Evolutionary conservation across 2,113 vertebrate species (phyloP).

Genomic region (Salminus brasiliensis): DNA sequence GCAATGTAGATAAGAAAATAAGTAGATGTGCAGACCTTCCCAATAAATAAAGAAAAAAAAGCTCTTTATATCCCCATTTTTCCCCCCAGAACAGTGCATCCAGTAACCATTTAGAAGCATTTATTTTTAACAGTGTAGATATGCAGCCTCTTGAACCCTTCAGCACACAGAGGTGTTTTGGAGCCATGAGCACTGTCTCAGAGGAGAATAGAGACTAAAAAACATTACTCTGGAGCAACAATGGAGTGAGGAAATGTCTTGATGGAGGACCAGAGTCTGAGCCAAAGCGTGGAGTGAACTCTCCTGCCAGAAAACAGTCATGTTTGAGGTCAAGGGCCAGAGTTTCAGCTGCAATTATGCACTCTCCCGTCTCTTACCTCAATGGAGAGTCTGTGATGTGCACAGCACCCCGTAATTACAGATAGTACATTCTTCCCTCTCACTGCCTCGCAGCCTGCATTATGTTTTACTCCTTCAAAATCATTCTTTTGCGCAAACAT

Average conservation of each 20-base stretch:
- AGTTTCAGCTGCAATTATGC: constrained; percentile 60
- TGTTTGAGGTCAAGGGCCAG: constrained; percentile 65
- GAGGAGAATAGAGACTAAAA: constrained; percentile 44
- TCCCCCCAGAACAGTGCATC: too few species aligned
- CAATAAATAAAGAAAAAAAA: too few species aligned
- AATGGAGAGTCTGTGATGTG: constrained; percentile 60
- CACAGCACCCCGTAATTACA: constrained; percentile 51
- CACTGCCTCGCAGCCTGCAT: not conserved
- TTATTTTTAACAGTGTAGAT: constrained; percentile 53
- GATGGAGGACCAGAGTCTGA: constrained; percentile 62
- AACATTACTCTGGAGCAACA: constrained; percentile 50
- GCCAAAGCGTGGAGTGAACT: constrained; percentile 59
- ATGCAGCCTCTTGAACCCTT: constrained; percentile 43
- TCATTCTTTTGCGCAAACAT: not conserved
- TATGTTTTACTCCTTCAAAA: not conserved
- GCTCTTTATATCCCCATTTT: too few species aligned
- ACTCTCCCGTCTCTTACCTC: constrained; percentile 59
- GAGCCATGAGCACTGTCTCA: constrained; percentile 53
- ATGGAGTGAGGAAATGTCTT: constrained; percentile 61
- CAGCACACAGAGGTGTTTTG: constrained; percentile 61
- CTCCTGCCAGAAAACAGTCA: constrained; percentile 59
- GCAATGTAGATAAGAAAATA: too few species aligned
- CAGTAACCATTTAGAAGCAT: constrained; percentile 31
- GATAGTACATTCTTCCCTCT: constrained; percentile 47
- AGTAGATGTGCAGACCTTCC: too few species aligned